A percentile compares a stretch with the other conserved stretches of the same genome.
These are phyloP conservation scores for Drosophila mayri DNA, from an alignment of 1,140 invertebrate genomes.

Conservation along the genomic window DNA sequence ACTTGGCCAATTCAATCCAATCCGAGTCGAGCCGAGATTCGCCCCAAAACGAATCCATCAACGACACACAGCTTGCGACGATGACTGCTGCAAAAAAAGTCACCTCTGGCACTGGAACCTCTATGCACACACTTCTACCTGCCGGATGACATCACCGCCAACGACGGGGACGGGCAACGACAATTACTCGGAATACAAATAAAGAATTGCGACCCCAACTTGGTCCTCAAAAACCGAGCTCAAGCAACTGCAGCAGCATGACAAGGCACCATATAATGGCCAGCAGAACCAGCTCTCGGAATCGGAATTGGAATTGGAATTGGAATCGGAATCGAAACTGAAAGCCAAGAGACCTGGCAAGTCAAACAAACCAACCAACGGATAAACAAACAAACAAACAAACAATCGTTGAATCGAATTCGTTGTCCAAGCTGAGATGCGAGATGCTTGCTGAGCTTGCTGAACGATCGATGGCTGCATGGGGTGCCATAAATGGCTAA, in stretches of 20 bases:
- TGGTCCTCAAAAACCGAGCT: slow-evolving; percentile 44
- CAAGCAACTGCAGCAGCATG: slow-evolving; percentile 42
- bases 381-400: slow-evolving; percentile 7
- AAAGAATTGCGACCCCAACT: slow-evolving; percentile 71
- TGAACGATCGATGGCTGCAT: slow-evolving; percentile 46
- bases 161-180: slow-evolving; percentile 46
- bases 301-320: not conserved
- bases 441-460: not conserved
- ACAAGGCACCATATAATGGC: slow-evolving; percentile 50
- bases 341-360: slow-evolving; percentile 19
- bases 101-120: slow-evolving; percentile 37
- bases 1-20: slow-evolving; percentile 40
- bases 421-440: slow-evolving; percentile 16
- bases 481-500: slow-evolving; percentile 51
- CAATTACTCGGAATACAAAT: slow-evolving; percentile 73
- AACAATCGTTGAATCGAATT: slow-evolving; percentile 22
- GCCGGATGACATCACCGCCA: slow-evolving; percentile 66
- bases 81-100: slow-evolving; percentile 50
- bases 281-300: slow-evolving; percentile 26
- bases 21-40: slow-evolving; percentile 37
- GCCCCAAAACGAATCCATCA: slow-evolving; percentile 67
- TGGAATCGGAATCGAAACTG: slow-evolving; percentile 12
- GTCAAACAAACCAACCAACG: not conserved
- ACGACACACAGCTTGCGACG: slow-evolving; percentile 54
- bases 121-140: slow-evolving; percentile 42